Base-by-base conservation (phyloP, 2,113 vertebrate species). In the Cephalopterus ornatus region DNA sequence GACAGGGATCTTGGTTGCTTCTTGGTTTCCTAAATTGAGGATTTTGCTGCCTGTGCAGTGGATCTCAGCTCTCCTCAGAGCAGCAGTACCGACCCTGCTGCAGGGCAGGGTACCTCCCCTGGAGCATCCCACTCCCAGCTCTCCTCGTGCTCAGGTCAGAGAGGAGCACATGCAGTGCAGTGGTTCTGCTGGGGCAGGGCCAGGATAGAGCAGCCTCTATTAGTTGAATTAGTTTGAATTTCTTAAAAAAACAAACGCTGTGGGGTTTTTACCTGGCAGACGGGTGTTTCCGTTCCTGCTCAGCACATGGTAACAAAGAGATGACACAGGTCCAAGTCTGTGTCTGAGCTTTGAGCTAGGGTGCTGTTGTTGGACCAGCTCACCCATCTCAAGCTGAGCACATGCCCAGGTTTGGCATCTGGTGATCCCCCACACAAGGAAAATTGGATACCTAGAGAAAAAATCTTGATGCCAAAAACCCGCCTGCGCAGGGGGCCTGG, bases 361-460 rank as follows among this genome's bases (percentile, higher is more conserved):
- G 19, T 79, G 53, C 35, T 75, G 26, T 1, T 2, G 4, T n/a
- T 3, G 3, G 22, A 47, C 9, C 71, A n/a, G 44, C 62, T 61
- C 66, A 42, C 39, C 75, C 8, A 4, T 21, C 56, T 1, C 0
- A 41, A 10, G 3, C 61, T 44, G 89, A 58, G 59, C 20, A 0
- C 0, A 2, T 27, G 53, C 23, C 17, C 2, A 1, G 19, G 12
- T 78, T 63, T 41, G 78, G 52, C 27, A 47, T 15, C 46, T 37
- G n/a, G 6, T 14, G 33, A 37, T 37, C 15, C n/a, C 47, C 10
- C 37, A 12, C 2, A 0, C 20, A 20, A 33, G n/a, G 41, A 68
- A 65, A 68, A 59, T 16, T 33, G 30, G 50, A n/a, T 12, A 28
- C 20, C 37, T 23, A 4, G 12, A 50, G 61, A 28, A 58, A 85